Percentiles rank a stretch among this genome's conserved stretches.
These are phyloP conservation scores for Sericinus montela DNA, from an alignment of 2,888 invertebrate species.

Conservation along the genomic window DNA sequence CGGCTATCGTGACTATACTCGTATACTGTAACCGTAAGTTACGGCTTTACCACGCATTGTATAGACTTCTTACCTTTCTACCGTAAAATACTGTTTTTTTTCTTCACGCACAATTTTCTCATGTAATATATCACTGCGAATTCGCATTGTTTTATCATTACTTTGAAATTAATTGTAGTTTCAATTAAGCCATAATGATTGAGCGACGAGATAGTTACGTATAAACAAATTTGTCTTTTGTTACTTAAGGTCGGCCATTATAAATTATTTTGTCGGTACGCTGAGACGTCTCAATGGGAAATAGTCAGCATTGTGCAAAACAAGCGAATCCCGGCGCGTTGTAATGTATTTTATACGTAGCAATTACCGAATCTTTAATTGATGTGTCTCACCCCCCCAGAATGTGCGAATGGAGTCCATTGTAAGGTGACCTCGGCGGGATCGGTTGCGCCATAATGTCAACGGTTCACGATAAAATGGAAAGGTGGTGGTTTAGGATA, in stretches of 20 bases:
- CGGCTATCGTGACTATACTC: too few species aligned
- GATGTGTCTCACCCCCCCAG: constrained; percentile 35
- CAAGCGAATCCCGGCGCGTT: constrained; percentile 36
- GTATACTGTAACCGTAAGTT: too few species aligned
- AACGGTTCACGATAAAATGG: constrained; percentile 37
- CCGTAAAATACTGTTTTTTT: too few species aligned
- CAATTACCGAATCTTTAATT: constrained; percentile 61
- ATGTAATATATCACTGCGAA: constrained; percentile 4
- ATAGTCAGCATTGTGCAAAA: constrained; percentile 34
- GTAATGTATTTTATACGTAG: constrained; percentile 33
- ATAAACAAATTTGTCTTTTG: constrained; percentile 18
- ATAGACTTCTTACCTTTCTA: too few species aligned
- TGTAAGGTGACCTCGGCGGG: constrained; percentile 22
- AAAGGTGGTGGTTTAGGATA: constrained; percentile 36
- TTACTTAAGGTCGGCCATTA: constrained; percentile 4
- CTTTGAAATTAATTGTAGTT: constrained; percentile 2
- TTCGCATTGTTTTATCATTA: constrained; percentile 11
- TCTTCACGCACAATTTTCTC: constrained; percentile 2
- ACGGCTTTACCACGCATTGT: too few species aligned
- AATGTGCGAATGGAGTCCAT: constrained; percentile 24
- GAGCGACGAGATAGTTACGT: not conserved
- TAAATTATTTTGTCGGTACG: constrained; percentile 5
- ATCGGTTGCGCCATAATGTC: constrained; percentile 11
- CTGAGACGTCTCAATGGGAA: constrained; percentile 12
- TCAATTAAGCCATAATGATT: constrained; percentile 16